Evolutionary conservation across 2,113 vertebrate species (phyloP).

Genomic region (Cephalopholis sonnerati): DNA sequence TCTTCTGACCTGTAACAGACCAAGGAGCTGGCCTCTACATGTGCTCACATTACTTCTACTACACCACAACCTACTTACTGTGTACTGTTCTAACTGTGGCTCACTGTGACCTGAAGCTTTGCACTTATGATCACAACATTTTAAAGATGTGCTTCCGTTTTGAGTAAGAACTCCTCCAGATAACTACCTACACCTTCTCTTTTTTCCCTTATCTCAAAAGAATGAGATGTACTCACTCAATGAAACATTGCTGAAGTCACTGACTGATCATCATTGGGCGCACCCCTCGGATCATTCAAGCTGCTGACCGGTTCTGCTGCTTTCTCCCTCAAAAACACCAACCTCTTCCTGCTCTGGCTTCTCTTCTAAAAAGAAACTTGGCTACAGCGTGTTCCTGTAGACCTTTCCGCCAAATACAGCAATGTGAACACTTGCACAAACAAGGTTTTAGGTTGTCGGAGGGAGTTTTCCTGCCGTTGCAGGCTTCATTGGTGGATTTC

Average conservation of each 20-base stretch:
- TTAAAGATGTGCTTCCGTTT: neutral
- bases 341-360: slow-evolving; percentile 8
- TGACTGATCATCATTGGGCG: neutral
- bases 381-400: neutral
- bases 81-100: neutral
- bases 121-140: neutral
- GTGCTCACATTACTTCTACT: neutral
- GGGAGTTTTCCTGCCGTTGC: neutral
- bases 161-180: neutral
- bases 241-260: neutral
- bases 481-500: neutral
- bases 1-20: neutral
- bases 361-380: slow-evolving; percentile 3
- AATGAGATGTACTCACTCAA: neutral
- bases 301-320: neutral
- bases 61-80: neutral
- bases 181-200: neutral
- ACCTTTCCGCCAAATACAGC: neutral
- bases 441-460: neutral
- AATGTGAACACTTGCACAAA: neutral
- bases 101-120: neutral
- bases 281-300: neutral
- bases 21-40: neutral
- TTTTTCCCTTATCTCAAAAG: neutral
- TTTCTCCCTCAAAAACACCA: neutral